Evolutionary conservation across 2,113 vertebrate species (phyloP).

Genomic region (Eudyptes chrysolophus): DNA sequence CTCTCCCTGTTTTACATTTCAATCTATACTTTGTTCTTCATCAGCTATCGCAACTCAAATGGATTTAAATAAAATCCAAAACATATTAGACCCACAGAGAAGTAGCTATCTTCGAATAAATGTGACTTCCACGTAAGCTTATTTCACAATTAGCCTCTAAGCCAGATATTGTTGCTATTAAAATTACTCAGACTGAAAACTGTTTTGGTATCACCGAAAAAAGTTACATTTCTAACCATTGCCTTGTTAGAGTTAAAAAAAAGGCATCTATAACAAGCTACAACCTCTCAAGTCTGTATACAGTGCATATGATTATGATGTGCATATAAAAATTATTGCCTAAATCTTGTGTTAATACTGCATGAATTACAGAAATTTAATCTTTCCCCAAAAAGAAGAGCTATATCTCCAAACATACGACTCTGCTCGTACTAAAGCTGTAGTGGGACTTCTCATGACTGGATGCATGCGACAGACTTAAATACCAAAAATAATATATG

Average conservation of each 20-base stretch:
- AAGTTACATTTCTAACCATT: background rate
- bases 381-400: background rate
- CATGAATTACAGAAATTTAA: background rate
- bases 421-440: background rate
- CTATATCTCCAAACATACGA: background rate
- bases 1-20: background rate
- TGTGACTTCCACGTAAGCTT: background rate
- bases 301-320: background rate
- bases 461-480: background rate
- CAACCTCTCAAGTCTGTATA: background rate
- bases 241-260: background rate
- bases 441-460: background rate
- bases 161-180: background rate
- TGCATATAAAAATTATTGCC: background rate
- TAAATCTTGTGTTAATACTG: background rate
- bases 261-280: background rate
- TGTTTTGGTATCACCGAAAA: background rate
- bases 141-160: background rate
- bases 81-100: background rate
- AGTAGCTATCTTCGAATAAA: background rate
- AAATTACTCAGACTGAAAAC: background rate
- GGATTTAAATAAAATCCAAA: background rate
- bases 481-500: background rate
- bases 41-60: background rate
- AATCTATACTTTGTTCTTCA: background rate